A percentile compares a stretch with the other conserved stretches of the same genome.
Evolutionary conservation across 2,113 vertebrate genomes (phyloP).

Genomic region (Penelope pileata): DNA sequence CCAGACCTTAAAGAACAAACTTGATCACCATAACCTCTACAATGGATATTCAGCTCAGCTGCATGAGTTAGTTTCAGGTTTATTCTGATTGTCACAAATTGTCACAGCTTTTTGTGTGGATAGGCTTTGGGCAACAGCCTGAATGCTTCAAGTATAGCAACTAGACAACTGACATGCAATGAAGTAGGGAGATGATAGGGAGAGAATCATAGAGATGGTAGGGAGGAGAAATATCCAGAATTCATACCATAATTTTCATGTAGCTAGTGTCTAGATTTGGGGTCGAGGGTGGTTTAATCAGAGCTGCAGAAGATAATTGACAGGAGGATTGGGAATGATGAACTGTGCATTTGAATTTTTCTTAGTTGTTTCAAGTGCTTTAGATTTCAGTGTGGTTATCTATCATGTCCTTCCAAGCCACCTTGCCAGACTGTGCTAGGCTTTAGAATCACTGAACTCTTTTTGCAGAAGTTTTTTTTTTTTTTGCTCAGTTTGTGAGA

Average conservation of each 20-base stretch:
- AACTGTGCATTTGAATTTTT: not conserved
- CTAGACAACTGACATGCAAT: not conserved
- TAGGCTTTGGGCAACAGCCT: not conserved
- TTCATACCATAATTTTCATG: not conserved
- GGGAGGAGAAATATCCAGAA: no score
- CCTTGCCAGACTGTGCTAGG: not conserved
- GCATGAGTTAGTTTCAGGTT: not conserved
- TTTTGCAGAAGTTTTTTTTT: not conserved
- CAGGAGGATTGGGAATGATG: not conserved
- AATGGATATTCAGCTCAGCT: not conserved
- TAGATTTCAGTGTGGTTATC: not conserved
- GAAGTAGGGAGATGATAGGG: not conserved
- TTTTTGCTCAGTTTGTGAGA: not conserved
- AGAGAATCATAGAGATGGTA: not conserved
- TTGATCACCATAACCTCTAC: not conserved
- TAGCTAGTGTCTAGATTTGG: not conserved
- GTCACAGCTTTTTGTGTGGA: not conserved
- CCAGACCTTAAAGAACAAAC: not conserved
- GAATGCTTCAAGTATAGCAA: not conserved
- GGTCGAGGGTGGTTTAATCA: not conserved
- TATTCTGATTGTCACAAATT: not conserved
- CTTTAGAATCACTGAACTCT: not conserved
- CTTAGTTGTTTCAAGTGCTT: not conserved
- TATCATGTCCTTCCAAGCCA: not conserved
- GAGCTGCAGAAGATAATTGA: not conserved